phyloP scores from a whole-genome alignment of 2,888 invertebrate species.

The Agrotis exclamationis region DNA sequence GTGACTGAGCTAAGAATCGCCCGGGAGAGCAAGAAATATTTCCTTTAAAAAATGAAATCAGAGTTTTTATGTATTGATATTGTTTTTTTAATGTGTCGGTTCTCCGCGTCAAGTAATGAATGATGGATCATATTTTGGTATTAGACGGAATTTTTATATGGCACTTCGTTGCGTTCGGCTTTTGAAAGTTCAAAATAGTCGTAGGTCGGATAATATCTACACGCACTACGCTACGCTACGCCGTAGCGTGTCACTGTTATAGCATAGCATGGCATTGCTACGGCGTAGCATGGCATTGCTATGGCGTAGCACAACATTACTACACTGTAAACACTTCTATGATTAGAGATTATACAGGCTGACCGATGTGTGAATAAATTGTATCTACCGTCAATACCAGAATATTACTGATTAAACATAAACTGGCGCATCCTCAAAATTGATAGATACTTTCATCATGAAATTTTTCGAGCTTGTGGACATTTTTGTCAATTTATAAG shows the following conservation, averaged over 20 bases:
- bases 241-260: neutral
- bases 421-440: no score
- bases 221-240: neutral
- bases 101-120: neutral
- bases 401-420: no score
- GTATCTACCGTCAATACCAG: neutral
- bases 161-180: no score
- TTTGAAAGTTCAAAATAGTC: neutral
- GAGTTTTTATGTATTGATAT: conserved; percentile 12
- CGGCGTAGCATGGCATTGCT: neutral
- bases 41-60: conserved; percentile 29
- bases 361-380: neutral
- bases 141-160: neutral
- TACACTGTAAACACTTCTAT: neutral
- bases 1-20: conserved; percentile 38
- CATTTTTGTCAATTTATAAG: no score
- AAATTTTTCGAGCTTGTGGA: no score
- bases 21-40: conserved; percentile 19
- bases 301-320: neutral
- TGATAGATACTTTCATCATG: no score
- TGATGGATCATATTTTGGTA: conserved; percentile 6
- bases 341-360: no score
- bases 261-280: neutral
- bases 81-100: conserved; percentile 21
- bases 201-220: no score